Evolutionary conservation across 2,888 invertebrate genomes (phyloP).

Genomic region (Sarcophaga carnaria): DNA sequence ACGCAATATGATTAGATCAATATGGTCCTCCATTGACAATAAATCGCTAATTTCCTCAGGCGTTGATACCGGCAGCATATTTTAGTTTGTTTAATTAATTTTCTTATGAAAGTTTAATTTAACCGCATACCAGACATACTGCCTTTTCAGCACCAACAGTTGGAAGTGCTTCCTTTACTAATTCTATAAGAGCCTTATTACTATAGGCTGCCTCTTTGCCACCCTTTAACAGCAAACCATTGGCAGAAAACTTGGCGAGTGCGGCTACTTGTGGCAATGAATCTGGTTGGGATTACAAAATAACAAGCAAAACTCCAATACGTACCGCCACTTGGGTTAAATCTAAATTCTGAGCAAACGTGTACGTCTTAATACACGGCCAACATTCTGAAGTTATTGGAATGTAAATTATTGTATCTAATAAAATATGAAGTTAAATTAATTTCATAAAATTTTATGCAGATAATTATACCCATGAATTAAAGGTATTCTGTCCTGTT

Average conservation of each 20-base stretch:
- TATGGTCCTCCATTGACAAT: slow-evolving; percentile 96
- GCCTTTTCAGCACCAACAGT: slow-evolving; percentile 93
- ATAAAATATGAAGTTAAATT: too few species aligned
- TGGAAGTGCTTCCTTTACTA: slow-evolving; percentile 94
- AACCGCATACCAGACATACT: slow-evolving; percentile 87
- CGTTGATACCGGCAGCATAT: slow-evolving; percentile 86
- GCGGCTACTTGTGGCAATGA: slow-evolving; percentile 98
- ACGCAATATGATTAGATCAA: slow-evolving; percentile 98
- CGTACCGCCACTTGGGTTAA: slow-evolving; percentile 97
- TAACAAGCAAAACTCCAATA: slow-evolving; percentile 97
- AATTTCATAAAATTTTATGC: too few species aligned
- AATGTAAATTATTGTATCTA: not conserved
- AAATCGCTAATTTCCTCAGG: slow-evolving; percentile 98
- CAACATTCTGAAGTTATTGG: slow-evolving; percentile 83
- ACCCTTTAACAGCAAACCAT: slow-evolving; percentile 97
- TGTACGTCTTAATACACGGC: slow-evolving; percentile 87
- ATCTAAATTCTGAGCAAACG: slow-evolving; percentile 91
- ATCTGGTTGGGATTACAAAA: slow-evolving; percentile 97
- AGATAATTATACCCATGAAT: too few species aligned
- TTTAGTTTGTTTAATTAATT: not conserved
- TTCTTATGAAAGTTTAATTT: not conserved
- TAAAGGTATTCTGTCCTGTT: too few species aligned
- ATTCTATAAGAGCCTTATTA: slow-evolving; percentile 94
- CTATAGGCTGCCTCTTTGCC: slow-evolving; percentile 97
- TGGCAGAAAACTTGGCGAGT: slow-evolving; percentile 97